Evolutionary conservation across 2,113 vertebrate genomes (phyloP).

Genomic region (Irena cyanogastra): DNA sequence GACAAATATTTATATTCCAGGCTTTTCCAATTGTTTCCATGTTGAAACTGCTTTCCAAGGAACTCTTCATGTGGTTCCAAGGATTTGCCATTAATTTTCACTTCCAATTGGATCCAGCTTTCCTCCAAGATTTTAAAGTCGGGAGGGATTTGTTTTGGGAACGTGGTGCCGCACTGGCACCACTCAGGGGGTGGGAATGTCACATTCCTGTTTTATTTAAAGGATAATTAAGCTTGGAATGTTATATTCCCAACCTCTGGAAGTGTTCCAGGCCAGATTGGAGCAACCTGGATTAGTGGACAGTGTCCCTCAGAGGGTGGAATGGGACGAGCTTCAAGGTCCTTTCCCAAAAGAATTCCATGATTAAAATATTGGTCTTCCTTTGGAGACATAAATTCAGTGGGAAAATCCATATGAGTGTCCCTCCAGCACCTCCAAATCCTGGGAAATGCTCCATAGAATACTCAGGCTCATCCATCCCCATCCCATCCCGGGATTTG

Average conservation of each 20-base stretch:
- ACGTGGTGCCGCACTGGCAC: background rate
- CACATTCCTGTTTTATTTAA: background rate
- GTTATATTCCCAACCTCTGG: background rate
- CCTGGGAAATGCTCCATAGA: background rate
- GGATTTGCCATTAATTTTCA: constrained; percentile 73
- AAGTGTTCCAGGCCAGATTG: background rate
- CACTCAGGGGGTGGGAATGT: background rate
- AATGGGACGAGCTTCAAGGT: background rate
- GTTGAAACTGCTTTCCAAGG: constrained; percentile 65
- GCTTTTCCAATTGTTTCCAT: constrained; percentile 66
- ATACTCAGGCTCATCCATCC: background rate
- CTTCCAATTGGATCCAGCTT: constrained; percentile 68
- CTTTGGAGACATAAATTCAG: background rate
- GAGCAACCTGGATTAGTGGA: background rate
- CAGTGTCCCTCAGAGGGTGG: background rate
- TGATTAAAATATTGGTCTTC: background rate
- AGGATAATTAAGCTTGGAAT: background rate
- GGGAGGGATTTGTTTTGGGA: constrained; percentile 45
- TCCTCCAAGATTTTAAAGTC: constrained; percentile 6
- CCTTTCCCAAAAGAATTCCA: background rate
- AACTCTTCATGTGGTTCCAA: constrained; percentile 69
- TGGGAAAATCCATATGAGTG: background rate
- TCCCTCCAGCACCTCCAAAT: background rate
- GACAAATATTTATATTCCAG: constrained; percentile 79
- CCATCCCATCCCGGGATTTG: background rate